phyloP scores from a whole-genome alignment of 2,888 invertebrate species.

The Lucinisca nassula region DNA sequence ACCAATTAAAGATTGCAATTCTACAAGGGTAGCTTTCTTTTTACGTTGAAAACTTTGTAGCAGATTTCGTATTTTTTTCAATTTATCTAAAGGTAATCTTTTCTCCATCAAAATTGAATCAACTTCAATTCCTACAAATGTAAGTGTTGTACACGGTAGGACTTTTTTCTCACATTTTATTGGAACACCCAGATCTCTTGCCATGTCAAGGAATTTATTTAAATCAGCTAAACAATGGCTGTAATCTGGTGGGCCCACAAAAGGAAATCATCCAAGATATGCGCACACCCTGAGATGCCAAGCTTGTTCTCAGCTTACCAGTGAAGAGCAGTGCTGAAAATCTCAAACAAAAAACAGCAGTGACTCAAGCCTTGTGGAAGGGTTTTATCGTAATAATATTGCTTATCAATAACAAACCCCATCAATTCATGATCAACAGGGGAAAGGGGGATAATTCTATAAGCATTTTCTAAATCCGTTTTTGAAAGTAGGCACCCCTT shows the following conservation, averaged over 20 bases:
- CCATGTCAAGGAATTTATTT: conserved; percentile 15
- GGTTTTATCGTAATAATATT: conserved; percentile 32
- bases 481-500: background rate
- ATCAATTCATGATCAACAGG: conserved; percentile 14
- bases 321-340: conserved; percentile 21
- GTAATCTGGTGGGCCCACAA: conserved; percentile 30
- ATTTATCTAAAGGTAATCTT: conserved; percentile 50
- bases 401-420: conserved; percentile 16
- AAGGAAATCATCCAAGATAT: conserved; percentile 38
- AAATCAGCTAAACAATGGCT: conserved; percentile 20
- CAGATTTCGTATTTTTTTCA: conserved; percentile 21
- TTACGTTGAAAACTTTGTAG: background rate
- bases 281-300: conserved; percentile 7
- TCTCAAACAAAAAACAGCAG: conserved; percentile 41
- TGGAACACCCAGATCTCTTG: conserved; percentile 33
- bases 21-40: conserved; percentile 20
- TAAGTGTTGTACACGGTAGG: conserved; percentile 20
- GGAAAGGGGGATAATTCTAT: conserved; percentile 13
- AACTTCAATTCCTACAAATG: conserved; percentile 36
- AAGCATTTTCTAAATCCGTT: too few species aligned
- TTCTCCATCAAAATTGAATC: conserved; percentile 37
- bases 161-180: conserved; percentile 44
- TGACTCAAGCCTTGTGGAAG: conserved; percentile 29
- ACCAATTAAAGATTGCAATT: conserved; percentile 56
- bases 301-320: conserved; percentile 29